Percentiles rank a stretch among this genome's conserved stretches.
Evolutionary conservation across 2,113 vertebrate genomes (phyloP).

Genomic region (Heloderma charlesbogerti): DNA sequence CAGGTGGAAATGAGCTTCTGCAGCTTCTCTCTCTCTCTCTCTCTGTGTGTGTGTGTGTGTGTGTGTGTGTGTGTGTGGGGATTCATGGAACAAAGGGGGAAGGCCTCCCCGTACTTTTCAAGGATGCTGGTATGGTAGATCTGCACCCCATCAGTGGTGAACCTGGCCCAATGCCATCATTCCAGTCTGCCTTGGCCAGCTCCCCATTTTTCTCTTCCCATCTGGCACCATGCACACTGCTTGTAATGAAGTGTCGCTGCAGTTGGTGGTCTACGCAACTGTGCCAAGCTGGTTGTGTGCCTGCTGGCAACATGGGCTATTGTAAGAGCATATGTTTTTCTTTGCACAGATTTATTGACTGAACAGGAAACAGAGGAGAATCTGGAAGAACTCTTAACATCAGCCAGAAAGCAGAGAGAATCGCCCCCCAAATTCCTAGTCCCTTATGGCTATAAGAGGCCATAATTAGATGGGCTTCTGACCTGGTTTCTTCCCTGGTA

Average conservation of each 20-base stretch:
- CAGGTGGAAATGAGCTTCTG: slow-evolving; percentile 12
- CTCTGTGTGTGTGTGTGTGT: not conserved
- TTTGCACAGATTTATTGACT: slow-evolving; percentile 55
- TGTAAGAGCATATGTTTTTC: slow-evolving; percentile 45
- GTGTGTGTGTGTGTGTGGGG: not conserved
- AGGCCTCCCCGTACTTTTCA: not conserved
- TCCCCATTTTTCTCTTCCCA: slow-evolving; percentile 17
- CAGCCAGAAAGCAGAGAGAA: slow-evolving; percentile 36
- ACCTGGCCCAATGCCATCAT: not conserved
- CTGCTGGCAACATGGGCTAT: slow-evolving; percentile 47
- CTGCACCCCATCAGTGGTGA: slow-evolving; percentile 12
- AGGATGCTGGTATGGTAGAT: not conserved
- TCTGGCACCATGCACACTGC: slow-evolving; percentile 26
- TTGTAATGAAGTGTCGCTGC: slow-evolving; percentile 39
- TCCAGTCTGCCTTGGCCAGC: slow-evolving; percentile 24
- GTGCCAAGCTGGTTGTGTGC: slow-evolving; percentile 44
- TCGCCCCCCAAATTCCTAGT: not conserved
- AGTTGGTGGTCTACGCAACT: slow-evolving; percentile 34
- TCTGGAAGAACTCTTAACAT: slow-evolving; percentile 46
- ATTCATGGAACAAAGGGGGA: not conserved
- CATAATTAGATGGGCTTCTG: not conserved
- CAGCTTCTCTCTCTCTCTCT: too few species aligned
- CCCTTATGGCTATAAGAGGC: not conserved
- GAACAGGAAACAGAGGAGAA: slow-evolving; percentile 41
- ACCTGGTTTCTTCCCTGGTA: not conserved